Conservation (phyloP, 2,113 vertebrate genomes). For the Noturus placidus region DNA sequence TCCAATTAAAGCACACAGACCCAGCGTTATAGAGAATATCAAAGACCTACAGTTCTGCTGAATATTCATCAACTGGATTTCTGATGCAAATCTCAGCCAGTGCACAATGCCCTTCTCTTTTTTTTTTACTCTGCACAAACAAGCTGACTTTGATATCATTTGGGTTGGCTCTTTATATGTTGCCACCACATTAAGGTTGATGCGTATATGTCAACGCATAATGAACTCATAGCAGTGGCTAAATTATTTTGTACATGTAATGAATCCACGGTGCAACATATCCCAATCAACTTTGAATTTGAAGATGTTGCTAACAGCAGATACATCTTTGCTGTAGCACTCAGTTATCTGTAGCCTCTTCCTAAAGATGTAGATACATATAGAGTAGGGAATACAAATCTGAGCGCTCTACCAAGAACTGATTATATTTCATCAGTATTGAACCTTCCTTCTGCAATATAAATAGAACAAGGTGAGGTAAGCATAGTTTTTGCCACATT, state of each 20-base stretch:
- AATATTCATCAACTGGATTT: slow-evolving; percentile 50
- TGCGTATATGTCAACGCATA: not conserved
- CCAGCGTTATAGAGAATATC: slow-evolving; percentile 44
- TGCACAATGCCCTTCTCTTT: slow-evolving; percentile 20
- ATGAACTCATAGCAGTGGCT: not conserved
- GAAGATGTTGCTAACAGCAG: not conserved
- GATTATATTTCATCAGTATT: not conserved
- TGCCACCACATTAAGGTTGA: not conserved
- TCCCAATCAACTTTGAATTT: not conserved
- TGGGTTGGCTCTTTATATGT: not conserved
- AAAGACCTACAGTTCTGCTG: slow-evolving; percentile 39
- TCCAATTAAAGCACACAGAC: slow-evolving; percentile 51
- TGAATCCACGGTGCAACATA: not conserved
- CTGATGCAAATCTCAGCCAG: slow-evolving; percentile 35
- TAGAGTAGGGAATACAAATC: not conserved
- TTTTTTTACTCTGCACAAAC: slow-evolving; percentile 11
- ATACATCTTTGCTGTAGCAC: not conserved
- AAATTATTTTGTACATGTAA: not conserved
- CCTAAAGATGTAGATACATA: not conserved
- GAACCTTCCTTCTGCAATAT: not conserved
- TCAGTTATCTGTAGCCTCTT: not conserved
- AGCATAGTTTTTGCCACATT: not conserved
- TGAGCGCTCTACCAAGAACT: not conserved
- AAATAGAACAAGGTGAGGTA: not conserved
- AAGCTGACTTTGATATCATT: not conserved